A percentile compares a stretch with the other conserved stretches of the same genome.
phyloP scores from a whole-genome alignment of 1,140 invertebrate genomes.

The Antheraea mylitta region DNA sequence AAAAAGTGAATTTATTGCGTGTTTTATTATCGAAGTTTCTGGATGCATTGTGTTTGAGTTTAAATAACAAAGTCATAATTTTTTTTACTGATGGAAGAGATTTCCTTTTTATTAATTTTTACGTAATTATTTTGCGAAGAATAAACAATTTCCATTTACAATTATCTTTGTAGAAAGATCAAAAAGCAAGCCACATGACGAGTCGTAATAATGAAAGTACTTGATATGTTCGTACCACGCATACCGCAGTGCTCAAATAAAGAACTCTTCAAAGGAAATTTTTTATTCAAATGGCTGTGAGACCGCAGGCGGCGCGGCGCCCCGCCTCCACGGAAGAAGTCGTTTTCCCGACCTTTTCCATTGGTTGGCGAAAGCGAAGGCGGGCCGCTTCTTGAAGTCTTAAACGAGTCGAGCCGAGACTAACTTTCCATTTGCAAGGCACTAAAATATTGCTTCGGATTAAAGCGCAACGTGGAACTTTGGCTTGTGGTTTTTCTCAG shows the following conservation, averaged over 20 bases:
- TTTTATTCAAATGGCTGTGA: slow-evolving; percentile 72
- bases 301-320: slow-evolving; percentile 56
- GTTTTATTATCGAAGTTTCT: not conserved
- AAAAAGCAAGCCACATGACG: slow-evolving; percentile 29
- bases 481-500: slow-evolving; percentile 58
- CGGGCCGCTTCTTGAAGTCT: slow-evolving; percentile 65
- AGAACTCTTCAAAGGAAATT: slow-evolving; percentile 71
- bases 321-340: slow-evolving; percentile 69
- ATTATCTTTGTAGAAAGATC: slow-evolving; percentile 10
- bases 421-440: slow-evolving; percentile 76
- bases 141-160: slow-evolving; percentile 9
- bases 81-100: not conserved
- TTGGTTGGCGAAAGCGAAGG: slow-evolving; percentile 64
- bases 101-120: not conserved
- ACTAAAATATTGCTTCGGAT: slow-evolving; percentile 70
- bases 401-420: slow-evolving; percentile 37
- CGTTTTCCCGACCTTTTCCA: slow-evolving; percentile 70
- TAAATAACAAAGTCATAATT: not conserved
- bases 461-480: slow-evolving; percentile 66
- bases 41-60: not conserved
- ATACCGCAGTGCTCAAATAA: slow-evolving; percentile 66
- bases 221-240: slow-evolving; percentile 30
- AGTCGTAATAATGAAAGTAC: slow-evolving; percentile 20
- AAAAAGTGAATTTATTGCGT: not conserved
- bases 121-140: not conserved